phyloP scores from a whole-genome alignment of 2,113 vertebrate genomes.

The Poecile atricapillus region DNA sequence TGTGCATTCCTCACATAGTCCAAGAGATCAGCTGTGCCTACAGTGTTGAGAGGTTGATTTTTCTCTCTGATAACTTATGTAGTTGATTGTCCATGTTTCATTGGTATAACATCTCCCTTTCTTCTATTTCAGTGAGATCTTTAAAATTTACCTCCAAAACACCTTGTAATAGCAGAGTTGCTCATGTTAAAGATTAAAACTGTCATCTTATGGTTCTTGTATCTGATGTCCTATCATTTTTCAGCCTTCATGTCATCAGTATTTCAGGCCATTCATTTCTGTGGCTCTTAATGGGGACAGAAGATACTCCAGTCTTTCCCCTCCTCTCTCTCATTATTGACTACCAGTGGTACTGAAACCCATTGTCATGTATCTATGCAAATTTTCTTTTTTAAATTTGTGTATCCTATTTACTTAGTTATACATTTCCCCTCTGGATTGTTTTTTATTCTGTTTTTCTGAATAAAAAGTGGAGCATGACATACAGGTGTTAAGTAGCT shows the following conservation, averaged over 20 bases:
- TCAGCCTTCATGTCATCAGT: neutral
- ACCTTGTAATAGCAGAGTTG: neutral
- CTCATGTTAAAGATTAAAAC: neutral
- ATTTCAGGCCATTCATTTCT: neutral
- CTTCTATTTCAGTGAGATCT: neutral
- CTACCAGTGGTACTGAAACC: neutral
- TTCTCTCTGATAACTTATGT: neutral
- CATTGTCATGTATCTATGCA: neutral
- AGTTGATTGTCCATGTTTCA: neutral
- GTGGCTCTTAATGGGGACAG: neutral
- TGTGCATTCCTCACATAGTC: neutral
- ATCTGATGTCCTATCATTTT: neutral
- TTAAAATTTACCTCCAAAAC: neutral
- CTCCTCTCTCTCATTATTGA: neutral
- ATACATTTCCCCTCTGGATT: neutral
- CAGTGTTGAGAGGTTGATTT: neutral
- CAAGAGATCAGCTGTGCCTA: neutral
- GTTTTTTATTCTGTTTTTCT: neutral
- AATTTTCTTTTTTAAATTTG: neutral
- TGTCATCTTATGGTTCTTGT: neutral
- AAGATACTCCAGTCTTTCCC: neutral
- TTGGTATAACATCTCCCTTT: neutral
- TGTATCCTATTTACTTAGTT: neutral
- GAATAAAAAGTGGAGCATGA: neutral
- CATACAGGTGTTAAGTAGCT: neutral